Conservation (phyloP, 1,140 invertebrate genomes). For the Brachionus rotundiformis region DNA sequence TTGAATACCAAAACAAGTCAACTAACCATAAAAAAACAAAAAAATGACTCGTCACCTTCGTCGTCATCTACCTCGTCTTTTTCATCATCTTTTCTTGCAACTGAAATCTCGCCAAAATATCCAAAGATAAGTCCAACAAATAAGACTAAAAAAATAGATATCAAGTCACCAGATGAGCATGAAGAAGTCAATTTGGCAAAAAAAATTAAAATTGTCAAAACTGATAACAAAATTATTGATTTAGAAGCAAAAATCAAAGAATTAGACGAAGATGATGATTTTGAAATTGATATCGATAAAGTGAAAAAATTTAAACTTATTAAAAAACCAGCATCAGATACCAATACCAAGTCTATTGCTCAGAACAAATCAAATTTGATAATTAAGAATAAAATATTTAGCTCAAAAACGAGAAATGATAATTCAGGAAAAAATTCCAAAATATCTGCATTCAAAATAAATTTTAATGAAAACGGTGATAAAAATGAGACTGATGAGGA, state of each 20-base stretch:
- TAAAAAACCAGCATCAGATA: constrained; percentile 1
- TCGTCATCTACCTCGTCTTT: background rate
- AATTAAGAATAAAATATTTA: constrained; percentile 43
- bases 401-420: background rate
- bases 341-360: background rate
- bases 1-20: constrained; percentile 13
- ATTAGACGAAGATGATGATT: background rate
- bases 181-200: background rate
- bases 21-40: constrained; percentile 2
- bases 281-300: background rate
- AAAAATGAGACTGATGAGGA: constrained; percentile 3
- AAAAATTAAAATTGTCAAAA: constrained; percentile 19
- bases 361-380: background rate
- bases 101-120: background rate
- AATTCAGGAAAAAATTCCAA: background rate
- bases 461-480: constrained; percentile 4
- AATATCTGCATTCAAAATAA: background rate
- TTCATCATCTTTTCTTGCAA: background rate
- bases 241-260: constrained; percentile 6
- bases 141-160: constrained; percentile 6
- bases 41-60: background rate
- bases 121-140: background rate
- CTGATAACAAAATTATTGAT: background rate
- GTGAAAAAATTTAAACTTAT: constrained; percentile 16
- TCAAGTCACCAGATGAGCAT: background rate